A percentile compares a stretch with the other conserved stretches of the same genome.
phyloP scores from a whole-genome alignment of 1,140 invertebrate genomes.

The Aradophagus sp. region DNA sequence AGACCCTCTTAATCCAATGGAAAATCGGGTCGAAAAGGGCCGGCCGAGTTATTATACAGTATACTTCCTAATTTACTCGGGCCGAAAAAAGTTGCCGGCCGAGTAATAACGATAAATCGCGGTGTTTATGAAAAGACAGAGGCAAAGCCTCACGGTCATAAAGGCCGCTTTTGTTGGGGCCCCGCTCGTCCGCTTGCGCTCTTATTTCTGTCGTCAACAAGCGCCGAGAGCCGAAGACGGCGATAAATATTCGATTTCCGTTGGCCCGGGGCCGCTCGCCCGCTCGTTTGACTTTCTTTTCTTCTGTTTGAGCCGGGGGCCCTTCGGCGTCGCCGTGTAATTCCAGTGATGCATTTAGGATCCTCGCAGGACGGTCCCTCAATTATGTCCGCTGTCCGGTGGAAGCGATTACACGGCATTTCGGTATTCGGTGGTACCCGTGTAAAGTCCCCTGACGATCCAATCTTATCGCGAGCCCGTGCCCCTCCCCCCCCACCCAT shows the following conservation, averaged over 20 bases:
- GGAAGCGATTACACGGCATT: slow-evolving; percentile 60
- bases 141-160: slow-evolving; percentile 27
- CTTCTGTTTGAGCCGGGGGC: slow-evolving; percentile 39
- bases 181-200: slow-evolving; percentile 30
- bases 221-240: slow-evolving; percentile 13
- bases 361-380: slow-evolving; percentile 59
- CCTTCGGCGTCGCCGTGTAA: slow-evolving; percentile 54
- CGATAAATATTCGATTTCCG: slow-evolving; percentile 60
- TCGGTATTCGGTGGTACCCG: slow-evolving; percentile 58
- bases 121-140: slow-evolving; percentile 57
- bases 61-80: slow-evolving; percentile 17
- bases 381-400: slow-evolving; percentile 60
- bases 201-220: slow-evolving; percentile 40
- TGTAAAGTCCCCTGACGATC: slow-evolving; percentile 60
- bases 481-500: too few relatives aligned
- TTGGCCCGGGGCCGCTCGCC: too few relatives aligned
- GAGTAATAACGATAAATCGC: slow-evolving; percentile 56
- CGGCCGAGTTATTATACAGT: too few relatives aligned
- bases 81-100: slow-evolving; percentile 5
- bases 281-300: slow-evolving; percentile 55
- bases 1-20: too few relatives aligned
- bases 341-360: slow-evolving; percentile 63
- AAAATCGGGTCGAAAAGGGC: too few relatives aligned
- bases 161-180: slow-evolving; percentile 54
- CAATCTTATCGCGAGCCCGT: slow-evolving; percentile 62